Evolutionary conservation across 2,888 invertebrate genomes (phyloP).

Genomic region (Cryptocheilus praepositus): DNA sequence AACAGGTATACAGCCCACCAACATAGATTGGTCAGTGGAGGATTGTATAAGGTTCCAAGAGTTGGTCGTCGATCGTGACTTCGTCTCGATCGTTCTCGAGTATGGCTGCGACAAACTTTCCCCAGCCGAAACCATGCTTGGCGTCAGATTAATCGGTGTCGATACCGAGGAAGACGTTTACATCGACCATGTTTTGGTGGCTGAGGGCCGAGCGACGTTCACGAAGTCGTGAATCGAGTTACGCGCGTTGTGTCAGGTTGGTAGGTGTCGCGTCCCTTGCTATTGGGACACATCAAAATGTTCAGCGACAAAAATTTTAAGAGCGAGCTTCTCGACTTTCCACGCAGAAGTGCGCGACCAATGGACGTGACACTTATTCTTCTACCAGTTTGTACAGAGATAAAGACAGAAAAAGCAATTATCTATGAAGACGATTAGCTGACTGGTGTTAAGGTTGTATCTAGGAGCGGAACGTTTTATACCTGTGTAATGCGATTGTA

Average conservation of each 20-base stretch:
- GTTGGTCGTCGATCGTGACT: conserved; percentile 82
- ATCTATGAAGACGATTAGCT: no score
- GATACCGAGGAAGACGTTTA: conserved; percentile 81
- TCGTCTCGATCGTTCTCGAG: conserved; percentile 82
- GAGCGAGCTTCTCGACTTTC: no score
- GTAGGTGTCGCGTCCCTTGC: background rate
- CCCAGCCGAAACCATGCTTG: conserved; percentile 80
- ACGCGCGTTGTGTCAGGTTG: background rate
- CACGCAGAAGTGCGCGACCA: no score
- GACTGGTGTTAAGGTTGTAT: no score
- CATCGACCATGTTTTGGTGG: conserved; percentile 81
- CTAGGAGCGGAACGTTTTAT: no score
- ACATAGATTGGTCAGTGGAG: conserved; percentile 83
- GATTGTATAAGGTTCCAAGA: conserved; percentile 85
- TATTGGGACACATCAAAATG: no score
- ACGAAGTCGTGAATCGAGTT: conserved; percentile 8
- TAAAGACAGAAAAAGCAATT: no score
- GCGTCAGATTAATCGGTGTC: conserved; percentile 84
- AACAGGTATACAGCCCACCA: conserved; percentile 77
- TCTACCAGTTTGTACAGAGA: no score
- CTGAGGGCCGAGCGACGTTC: conserved; percentile 78
- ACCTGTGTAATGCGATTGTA: no score
- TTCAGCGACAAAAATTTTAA: no score
- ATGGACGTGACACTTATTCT: no score
- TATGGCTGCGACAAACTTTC: conserved; percentile 80